Evolutionary conservation across 2,797 vertebrate species (phyloP).

Genomic region (Siniperca undulata): DNA sequence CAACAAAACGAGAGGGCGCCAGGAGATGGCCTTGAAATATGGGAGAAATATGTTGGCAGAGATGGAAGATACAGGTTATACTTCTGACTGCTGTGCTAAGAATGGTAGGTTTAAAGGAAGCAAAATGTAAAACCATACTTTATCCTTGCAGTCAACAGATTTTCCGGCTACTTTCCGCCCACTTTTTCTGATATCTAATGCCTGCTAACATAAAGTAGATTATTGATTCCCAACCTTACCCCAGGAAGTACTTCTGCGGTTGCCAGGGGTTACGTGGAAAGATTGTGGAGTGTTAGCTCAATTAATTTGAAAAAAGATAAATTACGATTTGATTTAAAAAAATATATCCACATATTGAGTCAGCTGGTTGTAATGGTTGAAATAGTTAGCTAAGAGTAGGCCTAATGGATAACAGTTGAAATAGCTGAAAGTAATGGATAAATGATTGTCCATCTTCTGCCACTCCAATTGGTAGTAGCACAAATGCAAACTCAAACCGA

Average conservation of each 20-base stretch:
- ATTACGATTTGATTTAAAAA: not conserved
- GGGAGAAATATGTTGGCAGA: no score
- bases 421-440: not conserved
- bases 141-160: not conserved
- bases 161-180: not conserved
- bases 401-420: not conserved
- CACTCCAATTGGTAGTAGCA: not conserved
- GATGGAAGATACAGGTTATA: not conserved
- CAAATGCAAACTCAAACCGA: not conserved
- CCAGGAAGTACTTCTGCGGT: no score
- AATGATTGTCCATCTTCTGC: not conserved
- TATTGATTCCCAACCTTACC: not conserved
- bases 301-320: not conserved
- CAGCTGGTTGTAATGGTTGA: not conserved
- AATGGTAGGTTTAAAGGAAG: not conserved
- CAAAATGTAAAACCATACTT: not conserved
- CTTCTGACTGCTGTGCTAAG: not conserved
- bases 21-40: no score
- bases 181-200: not conserved
- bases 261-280: not conserved
- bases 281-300: not conserved
- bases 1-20: no score
- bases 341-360: not conserved
- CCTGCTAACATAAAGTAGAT: not conserved
- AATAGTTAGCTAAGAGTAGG: not conserved